Conservation (phyloP, 2,797 vertebrate genomes). For the Schizothorax lantsangensis region DNA sequence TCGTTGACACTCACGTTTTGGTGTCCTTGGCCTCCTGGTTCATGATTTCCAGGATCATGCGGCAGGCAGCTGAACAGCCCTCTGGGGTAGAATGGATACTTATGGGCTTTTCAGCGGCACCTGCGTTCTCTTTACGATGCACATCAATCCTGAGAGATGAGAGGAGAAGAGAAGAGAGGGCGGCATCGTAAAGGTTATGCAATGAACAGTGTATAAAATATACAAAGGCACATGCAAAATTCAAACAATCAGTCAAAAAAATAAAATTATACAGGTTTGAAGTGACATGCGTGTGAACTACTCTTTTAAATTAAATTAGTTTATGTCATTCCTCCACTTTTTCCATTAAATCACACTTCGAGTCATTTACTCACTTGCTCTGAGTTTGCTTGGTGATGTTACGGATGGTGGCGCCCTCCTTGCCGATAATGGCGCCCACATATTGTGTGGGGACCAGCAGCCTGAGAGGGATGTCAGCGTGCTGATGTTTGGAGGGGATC, state of each 20-base stretch:
- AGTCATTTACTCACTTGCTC: slow-evolving; percentile 87
- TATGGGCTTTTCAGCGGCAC: slow-evolving; percentile 94
- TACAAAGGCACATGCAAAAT: neutral
- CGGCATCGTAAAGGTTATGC: neutral
- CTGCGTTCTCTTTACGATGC: slow-evolving; percentile 93
- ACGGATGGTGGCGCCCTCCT: slow-evolving; percentile 94
- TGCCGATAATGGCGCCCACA: slow-evolving; percentile 94
- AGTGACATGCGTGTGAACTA: neutral
- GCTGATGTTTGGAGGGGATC: slow-evolving; percentile 84
- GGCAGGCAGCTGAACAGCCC: slow-evolving; percentile 91
- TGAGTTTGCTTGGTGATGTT: slow-evolving; percentile 97
- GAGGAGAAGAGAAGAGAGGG: neutral
- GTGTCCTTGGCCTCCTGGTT: slow-evolving; percentile 97
- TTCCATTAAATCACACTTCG: neutral
- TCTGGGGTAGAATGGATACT: slow-evolving; percentile 94
- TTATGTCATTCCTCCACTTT: neutral
- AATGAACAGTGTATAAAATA: neutral
- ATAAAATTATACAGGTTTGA: neutral
- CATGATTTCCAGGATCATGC: slow-evolving; percentile 98
- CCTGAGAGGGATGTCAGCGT: slow-evolving; percentile 89
- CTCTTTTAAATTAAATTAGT: neutral
- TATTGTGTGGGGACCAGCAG: slow-evolving; percentile 94
- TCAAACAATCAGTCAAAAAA: neutral
- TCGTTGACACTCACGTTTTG: slow-evolving; percentile 84
- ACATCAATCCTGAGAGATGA: slow-evolving; percentile 86